Conservation (phyloP, 2,797 vertebrate species). For the Hippocampus kuda region DNA sequence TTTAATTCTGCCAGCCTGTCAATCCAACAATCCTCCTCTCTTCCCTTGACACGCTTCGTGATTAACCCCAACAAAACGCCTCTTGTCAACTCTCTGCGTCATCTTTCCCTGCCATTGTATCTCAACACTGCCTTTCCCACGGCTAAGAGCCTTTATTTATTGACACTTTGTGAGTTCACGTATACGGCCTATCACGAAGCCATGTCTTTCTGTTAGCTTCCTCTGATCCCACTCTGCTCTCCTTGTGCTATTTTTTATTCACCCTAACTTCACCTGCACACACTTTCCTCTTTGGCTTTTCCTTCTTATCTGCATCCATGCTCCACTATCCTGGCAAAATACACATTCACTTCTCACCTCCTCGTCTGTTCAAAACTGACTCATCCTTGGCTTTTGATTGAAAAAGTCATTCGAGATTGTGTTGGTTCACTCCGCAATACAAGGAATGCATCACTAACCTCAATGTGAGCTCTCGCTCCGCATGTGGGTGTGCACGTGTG, state of each 20-base stretch:
- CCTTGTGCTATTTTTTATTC: conserved; percentile 12
- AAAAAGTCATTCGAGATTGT: conserved; percentile 32
- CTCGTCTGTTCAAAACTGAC: neutral
- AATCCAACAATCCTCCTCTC: conserved; percentile 36
- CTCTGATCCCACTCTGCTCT: conserved; percentile 17
- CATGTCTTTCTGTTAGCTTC: conserved; percentile 15
- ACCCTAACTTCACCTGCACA: conserved; percentile 37
- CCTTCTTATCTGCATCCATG: conserved; percentile 25
- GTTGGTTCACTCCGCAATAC: conserved; percentile 42
- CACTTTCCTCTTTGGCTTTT: conserved; percentile 13
- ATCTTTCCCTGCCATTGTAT: conserved; percentile 15
- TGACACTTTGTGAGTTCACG: conserved; percentile 9
- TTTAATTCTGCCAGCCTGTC: conserved; percentile 49
- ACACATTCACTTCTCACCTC: neutral
- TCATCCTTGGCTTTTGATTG: neutral
- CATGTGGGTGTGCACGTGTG: conserved; percentile 7
- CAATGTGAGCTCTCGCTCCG: conserved; percentile 33
- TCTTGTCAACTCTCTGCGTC: conserved; percentile 19
- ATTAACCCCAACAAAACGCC: conserved; percentile 40
- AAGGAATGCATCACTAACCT: conserved; percentile 25
- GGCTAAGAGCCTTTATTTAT: conserved; percentile 17
- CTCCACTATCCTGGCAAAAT: conserved; percentile 17
- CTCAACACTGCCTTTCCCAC: conserved; percentile 10
- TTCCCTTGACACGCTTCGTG: conserved; percentile 45
- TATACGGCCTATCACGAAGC: neutral